These are phyloP conservation scores for Rhimphoctona megacephalus DNA, from an alignment of 2,888 invertebrate species.

Conservation along the genomic window DNA sequence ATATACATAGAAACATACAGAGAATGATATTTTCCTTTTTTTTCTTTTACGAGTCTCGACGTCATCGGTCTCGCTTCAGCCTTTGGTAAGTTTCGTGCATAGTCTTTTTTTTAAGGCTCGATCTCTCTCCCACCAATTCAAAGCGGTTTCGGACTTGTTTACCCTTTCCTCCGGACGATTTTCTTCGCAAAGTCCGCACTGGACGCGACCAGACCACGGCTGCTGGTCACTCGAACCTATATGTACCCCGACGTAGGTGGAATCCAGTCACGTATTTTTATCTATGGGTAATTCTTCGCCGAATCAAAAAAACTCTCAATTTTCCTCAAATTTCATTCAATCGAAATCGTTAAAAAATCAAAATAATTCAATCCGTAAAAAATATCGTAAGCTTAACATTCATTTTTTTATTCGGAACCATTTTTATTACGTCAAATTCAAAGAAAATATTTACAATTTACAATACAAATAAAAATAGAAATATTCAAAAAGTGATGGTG, in stretches of 20 bases:
- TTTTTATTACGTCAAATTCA: not conserved
- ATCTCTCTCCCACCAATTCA: conserved; percentile 44
- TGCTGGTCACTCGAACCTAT: conserved; percentile 65
- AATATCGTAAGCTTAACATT: not conserved
- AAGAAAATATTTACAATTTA: too few relatives aligned
- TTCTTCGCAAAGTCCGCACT: conserved; percentile 52
- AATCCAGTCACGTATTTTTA: conserved; percentile 70
- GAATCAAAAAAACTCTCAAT: not conserved
- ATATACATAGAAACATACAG: conserved; percentile 6
- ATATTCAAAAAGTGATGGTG: not conserved
- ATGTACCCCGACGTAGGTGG: conserved; percentile 76
- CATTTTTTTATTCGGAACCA: not conserved
- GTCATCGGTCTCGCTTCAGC: conserved; percentile 56
- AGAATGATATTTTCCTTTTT: conserved; percentile 47
- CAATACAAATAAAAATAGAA: too few relatives aligned
- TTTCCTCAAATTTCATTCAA: not conserved
- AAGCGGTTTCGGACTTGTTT: conserved; percentile 38
- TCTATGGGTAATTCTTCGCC: conserved; percentile 29
- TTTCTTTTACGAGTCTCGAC: conserved; percentile 41
- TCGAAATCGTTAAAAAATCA: not conserved
- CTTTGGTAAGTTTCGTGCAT: conserved; percentile 14
- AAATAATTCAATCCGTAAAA: not conserved
- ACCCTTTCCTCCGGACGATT: conserved; percentile 61
- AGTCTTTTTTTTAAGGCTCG: conserved; percentile 15
- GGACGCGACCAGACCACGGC: conserved; percentile 67